Conservation (phyloP, 2,888 invertebrate species). For the Volucella inflata region DNA sequence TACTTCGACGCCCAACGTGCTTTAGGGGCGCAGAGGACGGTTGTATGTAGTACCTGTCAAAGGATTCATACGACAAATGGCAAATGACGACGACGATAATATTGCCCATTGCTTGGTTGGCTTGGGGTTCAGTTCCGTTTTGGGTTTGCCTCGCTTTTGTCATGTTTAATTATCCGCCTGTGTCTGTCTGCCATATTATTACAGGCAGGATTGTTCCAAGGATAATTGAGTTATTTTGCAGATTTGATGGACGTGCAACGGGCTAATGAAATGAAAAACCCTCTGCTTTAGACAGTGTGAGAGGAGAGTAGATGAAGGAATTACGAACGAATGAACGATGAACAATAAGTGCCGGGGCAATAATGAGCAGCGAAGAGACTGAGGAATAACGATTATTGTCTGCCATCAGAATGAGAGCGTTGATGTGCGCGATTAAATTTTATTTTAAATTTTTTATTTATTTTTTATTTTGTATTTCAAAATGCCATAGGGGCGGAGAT, state of each 20-base stretch:
- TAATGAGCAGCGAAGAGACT: constrained; percentile 4
- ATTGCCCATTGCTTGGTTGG: neutral
- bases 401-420: constrained; percentile 15
- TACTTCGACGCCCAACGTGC: neutral
- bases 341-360: neutral
- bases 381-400: constrained; percentile 3
- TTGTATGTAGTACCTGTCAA: constrained; percentile 58
- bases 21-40: neutral
- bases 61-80: constrained; percentile 52
- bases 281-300: neutral
- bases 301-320: neutral
- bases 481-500: no score
- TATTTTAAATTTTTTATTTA: constrained; percentile 14
- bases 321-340: constrained; percentile 4
- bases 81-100: constrained; percentile 28
- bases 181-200: constrained; percentile 36
- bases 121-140: neutral
- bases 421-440: neutral
- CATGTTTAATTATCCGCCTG: constrained; percentile 21
- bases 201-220: constrained; percentile 34
- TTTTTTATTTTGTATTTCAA: no score
- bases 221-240: constrained; percentile 55
- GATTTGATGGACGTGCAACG: constrained; percentile 40
- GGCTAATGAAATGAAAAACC: constrained; percentile 26
- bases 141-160: no score